phyloP scores from a whole-genome alignment of 1,140 invertebrate genomes.

The Physella acuta region DNA sequence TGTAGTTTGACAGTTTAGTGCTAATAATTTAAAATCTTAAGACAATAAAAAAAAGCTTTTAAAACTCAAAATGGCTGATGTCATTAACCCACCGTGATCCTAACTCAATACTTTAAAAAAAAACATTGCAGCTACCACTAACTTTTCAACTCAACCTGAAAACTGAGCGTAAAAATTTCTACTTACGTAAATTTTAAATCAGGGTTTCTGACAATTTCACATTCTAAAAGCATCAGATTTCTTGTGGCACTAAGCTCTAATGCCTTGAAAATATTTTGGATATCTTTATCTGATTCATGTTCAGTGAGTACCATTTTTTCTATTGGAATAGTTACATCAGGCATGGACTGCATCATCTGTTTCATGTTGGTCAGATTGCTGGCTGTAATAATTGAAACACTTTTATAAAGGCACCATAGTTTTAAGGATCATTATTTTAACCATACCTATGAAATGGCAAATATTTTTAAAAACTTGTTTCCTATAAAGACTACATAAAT shows the following conservation, averaged over 20 bases:
- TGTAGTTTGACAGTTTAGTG: too few relatives aligned
- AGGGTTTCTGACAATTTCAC: constrained; percentile 18
- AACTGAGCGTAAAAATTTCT: too few relatives aligned
- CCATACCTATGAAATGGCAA: too few relatives aligned
- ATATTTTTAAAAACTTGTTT: too few relatives aligned
- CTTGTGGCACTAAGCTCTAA: constrained; percentile 21
- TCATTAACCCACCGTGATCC: too few relatives aligned
- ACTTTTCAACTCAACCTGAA: too few relatives aligned
- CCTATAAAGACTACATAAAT: too few relatives aligned
- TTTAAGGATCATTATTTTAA: neutral
- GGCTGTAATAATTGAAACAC: neutral
- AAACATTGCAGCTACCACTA: too few relatives aligned
- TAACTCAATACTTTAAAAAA: too few relatives aligned
- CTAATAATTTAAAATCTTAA: too few relatives aligned
- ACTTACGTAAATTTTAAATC: constrained; percentile 17
- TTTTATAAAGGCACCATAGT: neutral
- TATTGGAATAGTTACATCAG: constrained; percentile 1
- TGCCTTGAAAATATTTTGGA: constrained; percentile 14
- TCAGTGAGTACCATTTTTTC: constrained; percentile 12
- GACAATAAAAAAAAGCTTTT: too few relatives aligned
- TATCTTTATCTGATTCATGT: constrained; percentile 14
- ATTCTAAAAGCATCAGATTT: constrained; percentile 17
- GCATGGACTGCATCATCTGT: constrained; percentile 21
- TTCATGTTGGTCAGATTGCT: constrained; percentile 18
- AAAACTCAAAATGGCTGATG: too few relatives aligned